Percentiles rank a stretch among this genome's conserved stretches.
Evolutionary conservation across 2,113 vertebrate species (phyloP).

Genomic region (Coptodon bakossiorum): DNA sequence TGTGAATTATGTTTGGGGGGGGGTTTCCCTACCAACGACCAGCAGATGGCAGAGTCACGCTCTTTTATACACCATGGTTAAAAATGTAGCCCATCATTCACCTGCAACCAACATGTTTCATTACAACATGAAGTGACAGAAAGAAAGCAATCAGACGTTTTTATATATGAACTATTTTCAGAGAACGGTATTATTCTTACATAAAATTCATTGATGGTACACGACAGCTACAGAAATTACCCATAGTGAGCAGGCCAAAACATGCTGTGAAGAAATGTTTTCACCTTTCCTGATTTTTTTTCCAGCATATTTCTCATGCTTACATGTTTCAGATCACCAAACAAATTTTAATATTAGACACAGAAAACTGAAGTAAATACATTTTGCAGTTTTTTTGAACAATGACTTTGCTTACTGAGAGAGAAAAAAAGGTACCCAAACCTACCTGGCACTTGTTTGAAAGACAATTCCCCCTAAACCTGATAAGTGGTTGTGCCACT

Average conservation of each 20-base stretch:
- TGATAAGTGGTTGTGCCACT: background rate
- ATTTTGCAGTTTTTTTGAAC: background rate
- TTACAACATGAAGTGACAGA: background rate
- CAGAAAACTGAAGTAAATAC: background rate
- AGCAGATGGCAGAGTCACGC: background rate
- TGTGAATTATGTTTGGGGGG: background rate
- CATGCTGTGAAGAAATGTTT: background rate
- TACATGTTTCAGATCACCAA: background rate
- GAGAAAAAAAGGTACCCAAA: background rate
- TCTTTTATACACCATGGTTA: background rate
- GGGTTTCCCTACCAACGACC: background rate
- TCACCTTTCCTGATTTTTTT: background rate
- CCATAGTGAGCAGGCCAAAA: background rate
- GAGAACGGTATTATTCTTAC: background rate
- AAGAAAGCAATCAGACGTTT: background rate
- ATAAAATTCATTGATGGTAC: background rate
- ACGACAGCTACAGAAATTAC: background rate
- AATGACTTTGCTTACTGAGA: background rate
- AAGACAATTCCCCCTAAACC: background rate
- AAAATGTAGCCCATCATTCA: background rate
- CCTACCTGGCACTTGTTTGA: background rate
- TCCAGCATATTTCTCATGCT: background rate
- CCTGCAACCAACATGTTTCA: background rate
- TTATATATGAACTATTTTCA: background rate
- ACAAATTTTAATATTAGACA: background rate